Percentiles rank a stretch among this genome's conserved stretches.
Evolutionary conservation across 1,140 invertebrate species (phyloP).

Genomic region (Cydia splendana): DNA sequence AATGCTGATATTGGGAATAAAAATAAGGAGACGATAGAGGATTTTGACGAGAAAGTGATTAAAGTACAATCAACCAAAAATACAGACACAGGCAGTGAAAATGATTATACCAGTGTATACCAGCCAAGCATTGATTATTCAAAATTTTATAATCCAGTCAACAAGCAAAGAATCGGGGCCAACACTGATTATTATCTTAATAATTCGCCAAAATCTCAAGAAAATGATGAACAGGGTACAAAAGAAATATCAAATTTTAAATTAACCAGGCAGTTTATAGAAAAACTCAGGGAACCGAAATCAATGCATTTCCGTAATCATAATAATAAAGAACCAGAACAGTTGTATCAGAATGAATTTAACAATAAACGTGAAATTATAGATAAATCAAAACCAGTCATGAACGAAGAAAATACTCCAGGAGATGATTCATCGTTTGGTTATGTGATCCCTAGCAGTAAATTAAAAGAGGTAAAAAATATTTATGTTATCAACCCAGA

Average conservation of each 20-base stretch:
- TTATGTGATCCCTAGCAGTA: background rate
- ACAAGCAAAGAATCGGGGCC: background rate
- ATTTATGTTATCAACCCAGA: slow-evolving; percentile 31
- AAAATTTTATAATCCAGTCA: slow-evolving; percentile 36
- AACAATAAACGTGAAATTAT: background rate
- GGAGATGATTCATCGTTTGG: background rate
- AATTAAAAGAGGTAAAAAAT: slow-evolving; percentile 10
- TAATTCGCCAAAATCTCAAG: background rate
- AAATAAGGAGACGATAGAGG: slow-evolving; percentile 6
- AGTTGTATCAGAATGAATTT: background rate
- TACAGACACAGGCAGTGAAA: background rate
- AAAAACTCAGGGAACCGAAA: slow-evolving; percentile 11
- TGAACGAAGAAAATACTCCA: slow-evolving; percentile 5
- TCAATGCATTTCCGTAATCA: background rate
- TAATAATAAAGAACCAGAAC: background rate
- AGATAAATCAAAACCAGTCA: slow-evolving; percentile 6
- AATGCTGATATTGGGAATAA: slow-evolving; percentile 15
- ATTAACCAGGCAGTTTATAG: slow-evolving; percentile 17
- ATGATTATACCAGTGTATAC: slow-evolving; percentile 38
- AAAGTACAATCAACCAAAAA: background rate
- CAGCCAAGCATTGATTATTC: slow-evolving; percentile 39
- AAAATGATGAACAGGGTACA: background rate
- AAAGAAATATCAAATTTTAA: slow-evolving; percentile 13
- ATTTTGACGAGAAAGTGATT: background rate
- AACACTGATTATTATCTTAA: slow-evolving; percentile 1